Percentiles rank a stretch among this genome's conserved stretches.
These are phyloP conservation scores for Oncorhynchus keta DNA, from an alignment of 2,113 vertebrate genomes.

Conservation along the genomic window DNA sequence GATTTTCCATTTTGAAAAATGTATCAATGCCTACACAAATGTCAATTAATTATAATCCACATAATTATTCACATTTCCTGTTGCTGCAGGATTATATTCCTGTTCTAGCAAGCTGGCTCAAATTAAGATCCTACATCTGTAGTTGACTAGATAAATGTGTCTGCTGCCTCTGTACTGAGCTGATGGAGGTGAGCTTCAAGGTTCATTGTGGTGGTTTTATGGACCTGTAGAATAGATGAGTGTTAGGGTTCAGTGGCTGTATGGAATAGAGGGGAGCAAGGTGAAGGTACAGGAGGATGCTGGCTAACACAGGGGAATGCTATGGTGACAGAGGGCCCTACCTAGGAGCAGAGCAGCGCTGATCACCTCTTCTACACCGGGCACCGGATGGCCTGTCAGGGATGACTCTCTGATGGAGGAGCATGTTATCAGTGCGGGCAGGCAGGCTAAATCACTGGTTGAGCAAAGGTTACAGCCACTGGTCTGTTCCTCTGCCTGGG, in stretches of 20 bases:
- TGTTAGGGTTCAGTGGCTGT: constrained; percentile 48
- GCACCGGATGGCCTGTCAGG: not conserved
- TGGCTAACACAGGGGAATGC: constrained; percentile 33
- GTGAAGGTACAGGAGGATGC: constrained; percentile 51
- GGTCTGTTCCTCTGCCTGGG: constrained; percentile 51
- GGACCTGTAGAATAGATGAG: constrained; percentile 41
- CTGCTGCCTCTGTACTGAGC: constrained; percentile 34
- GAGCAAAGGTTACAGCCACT: constrained; percentile 66
- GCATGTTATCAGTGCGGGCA: constrained; percentile 64
- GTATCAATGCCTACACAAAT: too few species aligned
- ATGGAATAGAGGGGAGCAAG: constrained; percentile 43
- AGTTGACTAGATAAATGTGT: constrained; percentile 37
- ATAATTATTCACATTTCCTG: too few species aligned
- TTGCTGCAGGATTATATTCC: too few species aligned
- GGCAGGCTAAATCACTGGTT: constrained; percentile 61
- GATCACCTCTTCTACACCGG: constrained; percentile 35
- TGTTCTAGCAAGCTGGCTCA: too few species aligned
- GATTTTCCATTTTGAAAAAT: too few species aligned
- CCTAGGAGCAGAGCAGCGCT: constrained; percentile 37
- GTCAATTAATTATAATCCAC: too few species aligned
- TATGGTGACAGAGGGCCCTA: constrained; percentile 51
- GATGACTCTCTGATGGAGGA: constrained; percentile 52
- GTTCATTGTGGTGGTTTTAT: constrained; percentile 35
- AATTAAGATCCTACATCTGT: too few species aligned
- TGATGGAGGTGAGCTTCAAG: constrained; percentile 53